A percentile compares a stretch with the other conserved stretches of the same genome.
Evolutionary conservation across 2,888 invertebrate species (phyloP).

Genomic region (Clusia tigrina): DNA sequence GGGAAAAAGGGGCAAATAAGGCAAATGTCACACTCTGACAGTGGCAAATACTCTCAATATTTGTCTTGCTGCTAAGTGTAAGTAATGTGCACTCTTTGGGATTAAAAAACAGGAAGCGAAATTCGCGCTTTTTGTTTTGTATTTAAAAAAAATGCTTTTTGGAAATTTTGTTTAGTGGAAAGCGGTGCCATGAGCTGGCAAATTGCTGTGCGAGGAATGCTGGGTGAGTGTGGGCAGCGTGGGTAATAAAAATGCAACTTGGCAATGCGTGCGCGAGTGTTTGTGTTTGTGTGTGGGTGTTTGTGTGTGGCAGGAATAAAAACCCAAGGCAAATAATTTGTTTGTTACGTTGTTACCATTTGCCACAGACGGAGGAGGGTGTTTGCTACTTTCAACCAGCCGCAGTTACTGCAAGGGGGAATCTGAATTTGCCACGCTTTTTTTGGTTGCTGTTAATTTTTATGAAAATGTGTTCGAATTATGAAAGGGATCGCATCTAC

Average conservation of each 20-base stretch:
- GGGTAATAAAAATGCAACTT: slow-evolving; percentile 41
- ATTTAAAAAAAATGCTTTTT: slow-evolving; percentile 6
- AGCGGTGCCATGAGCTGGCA: neutral
- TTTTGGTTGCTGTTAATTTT: too few species aligned
- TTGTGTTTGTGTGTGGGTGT: neutral
- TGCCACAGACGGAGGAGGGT: slow-evolving; percentile 11
- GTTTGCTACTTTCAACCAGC: slow-evolving; percentile 8
- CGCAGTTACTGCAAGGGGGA: too few species aligned
- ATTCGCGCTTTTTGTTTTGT: slow-evolving; percentile 21
- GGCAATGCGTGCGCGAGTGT: slow-evolving; percentile 10
- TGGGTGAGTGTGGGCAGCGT: slow-evolving; percentile 15
- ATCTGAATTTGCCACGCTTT: too few species aligned
- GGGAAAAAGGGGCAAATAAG: neutral
- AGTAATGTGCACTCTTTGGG: slow-evolving; percentile 28
- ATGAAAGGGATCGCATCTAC: too few species aligned
- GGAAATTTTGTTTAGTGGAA: neutral
- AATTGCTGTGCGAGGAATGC: neutral
- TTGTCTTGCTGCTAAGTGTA: slow-evolving; percentile 22
- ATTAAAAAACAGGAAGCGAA: slow-evolving; percentile 27
- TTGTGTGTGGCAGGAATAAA: slow-evolving; percentile 23
- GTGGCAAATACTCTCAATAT: slow-evolving; percentile 23
- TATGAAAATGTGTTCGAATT: too few species aligned
- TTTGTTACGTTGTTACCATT: slow-evolving; percentile 20
- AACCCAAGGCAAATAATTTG: slow-evolving; percentile 33
- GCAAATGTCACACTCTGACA: neutral